Conservation (phyloP, 2,113 vertebrate genomes). For the Triplophysa tibetana region DNA sequence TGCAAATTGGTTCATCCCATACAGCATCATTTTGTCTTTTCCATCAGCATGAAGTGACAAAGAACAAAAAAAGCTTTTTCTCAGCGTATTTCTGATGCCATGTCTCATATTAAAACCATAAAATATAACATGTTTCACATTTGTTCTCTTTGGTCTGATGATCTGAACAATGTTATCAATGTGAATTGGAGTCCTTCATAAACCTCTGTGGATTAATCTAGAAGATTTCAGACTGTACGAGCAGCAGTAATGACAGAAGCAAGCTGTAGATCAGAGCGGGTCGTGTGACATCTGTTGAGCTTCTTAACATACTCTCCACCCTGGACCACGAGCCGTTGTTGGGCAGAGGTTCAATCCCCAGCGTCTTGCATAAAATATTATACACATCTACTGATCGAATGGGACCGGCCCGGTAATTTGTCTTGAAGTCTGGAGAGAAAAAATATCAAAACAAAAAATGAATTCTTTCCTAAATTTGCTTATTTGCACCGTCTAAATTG, state of each 20-base stretch:
- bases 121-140: neutral
- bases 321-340: conserved; percentile 96
- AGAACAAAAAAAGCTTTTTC: neutral
- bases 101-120: neutral
- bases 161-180: neutral
- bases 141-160: neutral
- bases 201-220: conserved; percentile 6
- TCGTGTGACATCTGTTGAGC: conserved; percentile 20
- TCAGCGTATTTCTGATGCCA: neutral
- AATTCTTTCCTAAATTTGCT: no score
- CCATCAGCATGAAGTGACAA: neutral
- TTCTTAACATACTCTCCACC: conserved; percentile 81
- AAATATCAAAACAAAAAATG: neutral
- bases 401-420: conserved; percentile 78
- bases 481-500: no score
- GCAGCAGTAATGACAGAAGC: conserved; percentile 54
- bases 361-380: conserved; percentile 86
- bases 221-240: neutral
- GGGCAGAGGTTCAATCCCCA: conserved; percentile 81
- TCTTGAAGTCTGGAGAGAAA: conserved; percentile 82
- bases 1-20: conserved; percentile 16
- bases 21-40: neutral
- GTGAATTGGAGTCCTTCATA: neutral
- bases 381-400: conserved; percentile 89
- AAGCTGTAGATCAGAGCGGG: conserved; percentile 5